phyloP scores from a whole-genome alignment of 2,113 vertebrate species.

The Tupaia chinensis region DNA sequence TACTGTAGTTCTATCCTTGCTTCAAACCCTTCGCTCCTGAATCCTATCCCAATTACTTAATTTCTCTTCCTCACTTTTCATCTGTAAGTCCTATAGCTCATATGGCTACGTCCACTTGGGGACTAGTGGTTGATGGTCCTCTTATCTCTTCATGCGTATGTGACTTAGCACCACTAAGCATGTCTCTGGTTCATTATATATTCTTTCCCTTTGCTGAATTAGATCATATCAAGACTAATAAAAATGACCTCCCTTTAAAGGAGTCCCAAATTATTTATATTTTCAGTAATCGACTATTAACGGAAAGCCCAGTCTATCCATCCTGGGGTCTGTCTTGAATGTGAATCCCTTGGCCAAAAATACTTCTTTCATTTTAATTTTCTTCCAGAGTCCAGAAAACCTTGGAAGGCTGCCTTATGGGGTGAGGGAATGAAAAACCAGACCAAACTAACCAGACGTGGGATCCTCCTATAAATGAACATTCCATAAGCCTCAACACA shows the following conservation, averaged over 20 bases:
- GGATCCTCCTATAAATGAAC: constrained; percentile 45
- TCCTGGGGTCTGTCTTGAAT: constrained; percentile 33
- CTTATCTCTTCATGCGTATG: background rate
- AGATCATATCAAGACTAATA: constrained; percentile 19
- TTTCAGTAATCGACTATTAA: constrained; percentile 63
- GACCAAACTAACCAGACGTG: constrained; percentile 46
- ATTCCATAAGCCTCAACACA: constrained; percentile 45
- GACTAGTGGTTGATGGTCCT: background rate
- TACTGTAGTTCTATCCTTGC: background rate
- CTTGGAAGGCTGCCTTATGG: constrained; percentile 63
- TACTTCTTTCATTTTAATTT: constrained; percentile 57
- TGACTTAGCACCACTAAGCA: background rate
- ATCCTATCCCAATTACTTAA: background rate
- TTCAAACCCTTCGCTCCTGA: background rate
- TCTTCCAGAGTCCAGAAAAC: constrained; percentile 60
- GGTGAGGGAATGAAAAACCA: constrained; percentile 62
- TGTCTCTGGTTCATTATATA: background rate
- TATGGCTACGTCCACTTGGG: background rate
- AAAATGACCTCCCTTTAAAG: constrained; percentile 50
- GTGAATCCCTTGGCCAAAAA: constrained; percentile 45
- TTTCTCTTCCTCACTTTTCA: background rate
- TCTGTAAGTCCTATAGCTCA: background rate
- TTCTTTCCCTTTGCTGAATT: background rate
- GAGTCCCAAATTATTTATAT: constrained; percentile 49
- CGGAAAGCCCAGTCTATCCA: constrained; percentile 13